Conservation (phyloP, 2,888 invertebrate species). For the Drosophila setosimentum region DNA sequence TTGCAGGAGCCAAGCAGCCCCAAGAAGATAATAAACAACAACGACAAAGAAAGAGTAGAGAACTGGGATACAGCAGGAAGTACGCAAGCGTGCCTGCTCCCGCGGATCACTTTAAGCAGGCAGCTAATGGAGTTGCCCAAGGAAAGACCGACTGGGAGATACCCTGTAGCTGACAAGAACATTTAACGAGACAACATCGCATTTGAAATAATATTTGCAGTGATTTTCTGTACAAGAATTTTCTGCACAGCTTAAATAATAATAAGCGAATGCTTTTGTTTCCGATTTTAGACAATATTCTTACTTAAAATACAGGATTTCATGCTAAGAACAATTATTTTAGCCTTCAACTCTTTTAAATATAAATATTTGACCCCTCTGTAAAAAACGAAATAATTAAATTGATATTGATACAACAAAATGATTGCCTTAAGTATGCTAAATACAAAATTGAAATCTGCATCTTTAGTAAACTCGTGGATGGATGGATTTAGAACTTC, state of each 20-base stretch:
- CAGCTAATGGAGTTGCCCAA: slow-evolving; percentile 10
- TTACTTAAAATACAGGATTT: too few species aligned
- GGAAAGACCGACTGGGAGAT: neutral
- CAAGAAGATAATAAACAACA: neutral
- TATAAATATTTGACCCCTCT: neutral
- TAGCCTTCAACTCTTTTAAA: neutral
- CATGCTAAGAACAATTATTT: neutral
- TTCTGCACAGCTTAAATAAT: neutral
- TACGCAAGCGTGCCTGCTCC: slow-evolving; percentile 53
- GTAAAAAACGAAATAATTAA: neutral
- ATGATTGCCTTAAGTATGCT: neutral
- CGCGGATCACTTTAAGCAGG: slow-evolving; percentile 50
- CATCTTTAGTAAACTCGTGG: accelerated
- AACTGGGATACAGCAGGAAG: slow-evolving; percentile 66
- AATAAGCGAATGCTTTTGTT: neutral
- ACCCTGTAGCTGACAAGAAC: neutral
- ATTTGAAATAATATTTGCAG: neutral
- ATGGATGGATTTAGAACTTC: too few species aligned
- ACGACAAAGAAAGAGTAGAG: neutral
- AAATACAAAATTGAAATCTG: neutral
- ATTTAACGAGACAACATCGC: neutral
- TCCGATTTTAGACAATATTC: neutral
- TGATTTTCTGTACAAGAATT: neutral
- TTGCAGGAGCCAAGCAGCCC: slow-evolving; percentile 61
- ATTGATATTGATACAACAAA: neutral